Evolutionary conservation across 1,140 invertebrate species (phyloP), one percentile per base, ranked within the genome.

Genomic region (Elysia chlorotica): DNA sequence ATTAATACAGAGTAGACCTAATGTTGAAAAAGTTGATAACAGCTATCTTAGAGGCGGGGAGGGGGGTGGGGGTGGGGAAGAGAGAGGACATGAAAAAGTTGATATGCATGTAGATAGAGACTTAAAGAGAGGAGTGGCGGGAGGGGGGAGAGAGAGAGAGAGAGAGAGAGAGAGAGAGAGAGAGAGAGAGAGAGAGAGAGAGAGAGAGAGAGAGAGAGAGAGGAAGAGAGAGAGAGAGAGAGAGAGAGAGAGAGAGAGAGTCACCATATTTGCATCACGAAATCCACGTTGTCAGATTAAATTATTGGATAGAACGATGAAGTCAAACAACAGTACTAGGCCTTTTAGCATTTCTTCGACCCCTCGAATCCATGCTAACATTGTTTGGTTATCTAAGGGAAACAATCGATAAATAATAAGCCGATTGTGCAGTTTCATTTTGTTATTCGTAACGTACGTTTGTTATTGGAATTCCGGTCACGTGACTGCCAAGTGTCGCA

Each of bases 401-500:
- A 33, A 30, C 25, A 25, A 62, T 30, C 30, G 23, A 62, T 10
- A 59, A 28, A 10, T 28, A 33, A 10, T 25, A 31, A 33, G 35
- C 10, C 41, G 10, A 48, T 10, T 10, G 41, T 48, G 41, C n/a
- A n/a, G 41, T 48, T n/a, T 14, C 10, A 48, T 14, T 48, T 10
- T 14, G 41, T 48, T 48, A 48, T 48, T n/a, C n/a, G n/a, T 10
- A 48, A 48, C 10, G 41, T 48, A 14, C n/a, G 41, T 48, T 14
- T 48, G 41, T 48, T 48, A n/a, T 14, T 48, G 10, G n/a, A 35
- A 68, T 68, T 68, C 66, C 54, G 66, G 66, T 68, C 66, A 68
- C 66, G 66, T 68, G 66, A 68, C 31, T 68, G 66, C 66, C 66
- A 68, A 68, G 66, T 68, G 66, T 68, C 66, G 66, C 66, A 68